phyloP scores from a whole-genome alignment of 2,888 invertebrate species.

The Phania funesta region DNA sequence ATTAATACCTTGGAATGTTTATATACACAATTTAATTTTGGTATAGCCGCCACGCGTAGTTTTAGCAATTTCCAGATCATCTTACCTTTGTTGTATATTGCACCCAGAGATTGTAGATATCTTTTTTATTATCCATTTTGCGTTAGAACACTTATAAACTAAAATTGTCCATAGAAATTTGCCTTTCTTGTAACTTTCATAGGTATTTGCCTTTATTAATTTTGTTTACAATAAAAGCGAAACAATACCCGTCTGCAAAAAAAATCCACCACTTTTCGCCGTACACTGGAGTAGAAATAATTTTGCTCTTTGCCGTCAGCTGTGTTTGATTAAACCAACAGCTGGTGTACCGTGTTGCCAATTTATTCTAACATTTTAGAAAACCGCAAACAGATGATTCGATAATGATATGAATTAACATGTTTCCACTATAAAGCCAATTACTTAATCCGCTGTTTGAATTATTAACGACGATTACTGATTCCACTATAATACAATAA shows the following conservation, averaged over 20 bases:
- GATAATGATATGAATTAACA: too few species aligned
- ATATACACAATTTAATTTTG: constrained; percentile 26
- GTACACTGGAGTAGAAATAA: not conserved
- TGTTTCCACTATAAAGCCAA: too few species aligned
- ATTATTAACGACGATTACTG: too few species aligned
- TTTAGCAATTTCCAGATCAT: not conserved
- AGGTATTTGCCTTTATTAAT: constrained; percentile 37
- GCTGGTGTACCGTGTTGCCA: not conserved
- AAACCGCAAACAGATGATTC: too few species aligned
- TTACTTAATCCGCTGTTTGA: too few species aligned
- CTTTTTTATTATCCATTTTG: constrained; percentile 80
- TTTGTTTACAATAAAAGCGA: constrained; percentile 63
- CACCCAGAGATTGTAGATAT: constrained; percentile 82
- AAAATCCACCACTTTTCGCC: constrained; percentile 40
- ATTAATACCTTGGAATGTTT: constrained; percentile 52
- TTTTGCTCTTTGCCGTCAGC: constrained; percentile 23
- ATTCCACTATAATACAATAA: too few species aligned
- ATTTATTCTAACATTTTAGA: too few species aligned
- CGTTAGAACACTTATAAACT: constrained; percentile 47
- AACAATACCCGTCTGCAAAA: constrained; percentile 48
- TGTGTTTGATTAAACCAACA: not conserved
- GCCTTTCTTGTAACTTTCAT: constrained; percentile 38
- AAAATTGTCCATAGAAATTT: constrained; percentile 49
- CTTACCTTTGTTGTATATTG: constrained; percentile 82
- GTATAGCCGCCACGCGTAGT: constrained; percentile 41